Conservation (phyloP, 2,113 vertebrate genomes). For the Candoia aspera region DNA sequence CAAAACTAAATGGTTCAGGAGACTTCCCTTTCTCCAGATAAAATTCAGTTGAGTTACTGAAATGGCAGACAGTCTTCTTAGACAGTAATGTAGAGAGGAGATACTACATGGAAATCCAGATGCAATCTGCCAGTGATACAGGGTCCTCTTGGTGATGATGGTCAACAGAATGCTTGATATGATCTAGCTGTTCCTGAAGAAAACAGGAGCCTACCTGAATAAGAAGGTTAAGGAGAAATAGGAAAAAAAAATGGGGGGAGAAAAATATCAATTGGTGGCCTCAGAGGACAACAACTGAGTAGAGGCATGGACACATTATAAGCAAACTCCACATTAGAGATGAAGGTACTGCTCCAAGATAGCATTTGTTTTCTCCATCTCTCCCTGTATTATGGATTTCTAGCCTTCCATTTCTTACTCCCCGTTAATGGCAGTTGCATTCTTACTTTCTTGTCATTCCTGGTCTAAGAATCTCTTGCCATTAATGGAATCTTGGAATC, state of each 20-base stretch:
- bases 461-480: not conserved
- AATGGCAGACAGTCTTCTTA: too few relatives aligned
- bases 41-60: too few relatives aligned
- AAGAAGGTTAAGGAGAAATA: not conserved
- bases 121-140: too few relatives aligned
- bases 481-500: not conserved
- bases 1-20: too few relatives aligned
- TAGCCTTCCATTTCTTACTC: not conserved
- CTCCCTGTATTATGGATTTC: not conserved
- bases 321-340: not conserved
- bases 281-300: not conserved
- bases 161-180: not conserved
- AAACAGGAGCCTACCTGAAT: not conserved
- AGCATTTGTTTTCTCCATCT: not conserved
- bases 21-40: too few relatives aligned
- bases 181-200: not conserved
- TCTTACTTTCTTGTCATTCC: not conserved
- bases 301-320: not conserved
- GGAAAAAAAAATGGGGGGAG: not conserved
- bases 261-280: not conserved
- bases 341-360: not conserved
- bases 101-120: too few relatives aligned
- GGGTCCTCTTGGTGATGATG: too few relatives aligned
- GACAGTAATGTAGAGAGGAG: too few relatives aligned
- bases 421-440: not conserved